Conservation (phyloP, 2,113 vertebrate genomes). For the Setophaga kirtlandii region DNA sequence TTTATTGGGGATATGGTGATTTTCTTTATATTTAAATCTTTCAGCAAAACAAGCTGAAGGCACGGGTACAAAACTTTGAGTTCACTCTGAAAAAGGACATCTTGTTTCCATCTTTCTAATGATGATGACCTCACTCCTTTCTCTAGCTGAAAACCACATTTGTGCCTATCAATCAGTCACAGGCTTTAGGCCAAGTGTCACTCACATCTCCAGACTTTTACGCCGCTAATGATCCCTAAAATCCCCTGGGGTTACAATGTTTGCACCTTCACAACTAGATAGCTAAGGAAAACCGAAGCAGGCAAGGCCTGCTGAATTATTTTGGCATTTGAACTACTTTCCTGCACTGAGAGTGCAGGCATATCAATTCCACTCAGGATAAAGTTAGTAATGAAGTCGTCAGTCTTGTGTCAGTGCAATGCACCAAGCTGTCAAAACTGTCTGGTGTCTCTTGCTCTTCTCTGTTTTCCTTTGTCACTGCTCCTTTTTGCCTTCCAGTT, state of each 20-base stretch:
- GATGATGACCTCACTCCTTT: slow-evolving; percentile 58
- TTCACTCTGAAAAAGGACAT: slow-evolving; percentile 30
- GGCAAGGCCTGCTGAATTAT: neutral
- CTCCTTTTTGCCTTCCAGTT: neutral
- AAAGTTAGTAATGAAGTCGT: neutral
- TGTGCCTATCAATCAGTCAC: slow-evolving; percentile 32
- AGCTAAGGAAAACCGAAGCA: slow-evolving; percentile 7
- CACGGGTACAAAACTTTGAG: neutral
- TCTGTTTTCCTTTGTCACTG: neutral
- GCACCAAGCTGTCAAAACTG: neutral
- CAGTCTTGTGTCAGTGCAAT: neutral
- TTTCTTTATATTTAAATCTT: slow-evolving; percentile 31
- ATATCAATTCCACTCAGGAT: neutral
- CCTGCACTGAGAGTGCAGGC: neutral
- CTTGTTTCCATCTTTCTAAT: slow-evolving; percentile 50
- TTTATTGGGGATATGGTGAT: neutral
- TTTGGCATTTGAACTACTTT: neutral
- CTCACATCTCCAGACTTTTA: neutral
- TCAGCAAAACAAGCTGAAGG: neutral
- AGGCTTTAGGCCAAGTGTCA: slow-evolving; percentile 31
- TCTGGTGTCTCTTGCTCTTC: neutral
- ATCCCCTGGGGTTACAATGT: neutral
- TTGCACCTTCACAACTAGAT: neutral
- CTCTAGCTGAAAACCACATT: slow-evolving; percentile 55
- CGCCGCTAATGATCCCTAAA: neutral